These are phyloP conservation scores for Macquaria australasica DNA, from an alignment of 2,113 vertebrate species.

Conservation along the genomic window DNA sequence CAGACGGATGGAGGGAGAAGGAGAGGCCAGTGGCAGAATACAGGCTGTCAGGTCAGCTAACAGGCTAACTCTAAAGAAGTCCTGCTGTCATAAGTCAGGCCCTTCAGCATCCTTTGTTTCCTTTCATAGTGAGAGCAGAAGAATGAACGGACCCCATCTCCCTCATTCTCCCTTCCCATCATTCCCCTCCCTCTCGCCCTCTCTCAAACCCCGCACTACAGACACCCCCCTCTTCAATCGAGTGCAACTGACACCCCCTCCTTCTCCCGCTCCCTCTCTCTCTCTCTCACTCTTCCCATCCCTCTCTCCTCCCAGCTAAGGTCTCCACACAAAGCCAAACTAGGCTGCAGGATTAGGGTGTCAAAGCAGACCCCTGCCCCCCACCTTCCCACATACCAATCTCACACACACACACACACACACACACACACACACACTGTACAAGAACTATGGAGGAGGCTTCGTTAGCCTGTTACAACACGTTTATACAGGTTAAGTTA, in stretches of 20 bases:
- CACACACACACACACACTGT: conserved; percentile 47
- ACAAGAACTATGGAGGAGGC: conserved; percentile 27
- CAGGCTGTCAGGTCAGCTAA: conserved; percentile 41
- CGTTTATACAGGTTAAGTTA: conserved; percentile 32
- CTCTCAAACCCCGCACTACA: conserved; percentile 45
- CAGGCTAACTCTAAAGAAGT: conserved; percentile 35
- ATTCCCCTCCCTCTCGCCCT: conserved; percentile 61
- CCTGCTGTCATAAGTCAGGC: conserved; percentile 67
- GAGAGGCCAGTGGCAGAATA: conserved; percentile 27
- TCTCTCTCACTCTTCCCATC: conserved; percentile 48
- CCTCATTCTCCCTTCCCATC: conserved; percentile 64
- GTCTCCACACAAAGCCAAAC: conserved; percentile 75
- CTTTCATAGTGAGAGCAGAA: conserved; percentile 65
- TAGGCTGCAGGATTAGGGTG: conserved; percentile 78
- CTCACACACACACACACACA: conserved; percentile 42
- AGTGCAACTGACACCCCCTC: conserved; percentile 51
- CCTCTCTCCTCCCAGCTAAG: conserved; percentile 63
- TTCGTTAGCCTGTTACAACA: conserved; percentile 55
- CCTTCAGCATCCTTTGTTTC: conserved; percentile 80
- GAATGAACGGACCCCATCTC: conserved; percentile 71
- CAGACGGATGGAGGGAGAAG: conserved; percentile 25
- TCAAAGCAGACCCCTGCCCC: conserved; percentile 77
- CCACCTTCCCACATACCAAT: conserved; percentile 67
- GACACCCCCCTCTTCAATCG: conserved; percentile 32
- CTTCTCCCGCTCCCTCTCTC: conserved; percentile 8